Evolutionary conservation across 2,888 invertebrate species (phyloP).

Genomic region (Dysmachus trigonus): DNA sequence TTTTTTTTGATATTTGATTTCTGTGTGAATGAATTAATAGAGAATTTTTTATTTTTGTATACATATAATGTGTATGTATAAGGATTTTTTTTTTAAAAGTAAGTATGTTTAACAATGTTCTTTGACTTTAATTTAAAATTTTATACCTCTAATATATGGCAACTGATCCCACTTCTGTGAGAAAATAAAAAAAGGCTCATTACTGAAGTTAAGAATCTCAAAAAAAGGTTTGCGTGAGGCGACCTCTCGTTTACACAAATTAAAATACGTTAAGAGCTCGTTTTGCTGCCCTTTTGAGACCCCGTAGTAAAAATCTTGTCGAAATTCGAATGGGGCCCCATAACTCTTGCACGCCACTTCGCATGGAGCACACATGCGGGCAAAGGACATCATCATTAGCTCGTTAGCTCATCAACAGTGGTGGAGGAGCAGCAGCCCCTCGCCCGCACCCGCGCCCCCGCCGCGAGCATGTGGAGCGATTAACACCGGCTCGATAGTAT

Average conservation of each 20-base stretch:
- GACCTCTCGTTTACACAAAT: neutral
- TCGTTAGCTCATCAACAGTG: slow-evolving; percentile 12
- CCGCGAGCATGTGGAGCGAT: slow-evolving; percentile 32
- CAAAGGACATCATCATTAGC: slow-evolving; percentile 29
- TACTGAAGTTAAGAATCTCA: neutral
- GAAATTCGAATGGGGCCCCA: neutral
- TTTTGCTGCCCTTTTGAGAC: neutral
- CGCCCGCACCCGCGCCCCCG: slow-evolving; percentile 8
- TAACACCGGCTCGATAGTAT: slow-evolving; percentile 35
- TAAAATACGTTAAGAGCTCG: neutral
- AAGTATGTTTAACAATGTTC: too few relatives aligned
- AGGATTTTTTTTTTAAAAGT: too few relatives aligned
- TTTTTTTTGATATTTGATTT: too few relatives aligned
- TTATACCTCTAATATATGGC: too few relatives aligned
- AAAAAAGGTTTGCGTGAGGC: neutral
- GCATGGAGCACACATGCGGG: neutral
- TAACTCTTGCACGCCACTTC: neutral
- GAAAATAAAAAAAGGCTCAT: too few relatives aligned
- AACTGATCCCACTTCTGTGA: too few relatives aligned
- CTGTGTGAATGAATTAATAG: too few relatives aligned
- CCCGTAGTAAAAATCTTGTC: neutral
- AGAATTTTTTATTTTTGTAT: too few relatives aligned
- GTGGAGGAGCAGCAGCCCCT: neutral
- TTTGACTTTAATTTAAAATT: too few relatives aligned
- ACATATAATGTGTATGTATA: too few relatives aligned